These are phyloP conservation scores for Leptodactylus fallax DNA, from an alignment of 2,797 vertebrate species.

Conservation along the genomic window DNA sequence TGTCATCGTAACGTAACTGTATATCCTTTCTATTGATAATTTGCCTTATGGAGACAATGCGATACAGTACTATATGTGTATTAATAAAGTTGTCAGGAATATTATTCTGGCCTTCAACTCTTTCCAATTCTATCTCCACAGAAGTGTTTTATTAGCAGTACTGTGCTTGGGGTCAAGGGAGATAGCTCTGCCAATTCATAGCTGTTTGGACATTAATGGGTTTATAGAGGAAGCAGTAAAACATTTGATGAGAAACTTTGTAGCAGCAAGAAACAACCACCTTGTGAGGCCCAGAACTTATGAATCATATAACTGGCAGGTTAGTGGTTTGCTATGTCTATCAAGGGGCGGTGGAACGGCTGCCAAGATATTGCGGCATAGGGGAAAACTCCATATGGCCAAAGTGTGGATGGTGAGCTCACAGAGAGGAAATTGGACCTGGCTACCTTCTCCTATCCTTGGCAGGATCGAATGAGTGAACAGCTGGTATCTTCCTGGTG, in stretches of 20 bases:
- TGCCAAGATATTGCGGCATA: slow-evolving; percentile 8
- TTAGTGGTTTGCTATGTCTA: slow-evolving; percentile 7
- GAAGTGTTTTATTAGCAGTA: slow-evolving; percentile 40
- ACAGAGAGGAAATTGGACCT: background rate
- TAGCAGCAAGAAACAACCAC: slow-evolving; percentile 22
- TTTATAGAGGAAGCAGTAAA: slow-evolving; percentile 46
- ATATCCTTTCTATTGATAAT: background rate
- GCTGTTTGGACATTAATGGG: slow-evolving; percentile 36
- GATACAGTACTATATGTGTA: background rate
- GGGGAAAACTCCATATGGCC: slow-evolving; percentile 27
- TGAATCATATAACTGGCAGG: slow-evolving; percentile 10
- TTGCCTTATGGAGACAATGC: background rate
- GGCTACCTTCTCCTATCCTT: background rate
- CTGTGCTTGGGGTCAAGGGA: slow-evolving; percentile 32
- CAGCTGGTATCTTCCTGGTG: slow-evolving; percentile 27
- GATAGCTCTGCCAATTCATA: slow-evolving; percentile 20
- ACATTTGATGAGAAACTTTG: slow-evolving; percentile 41
- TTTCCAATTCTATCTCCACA: slow-evolving; percentile 2
- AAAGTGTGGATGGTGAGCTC: background rate
- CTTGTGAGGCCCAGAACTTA: background rate
- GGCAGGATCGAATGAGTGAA: slow-evolving; percentile 8
- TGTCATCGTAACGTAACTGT: background rate
- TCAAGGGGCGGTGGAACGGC: background rate
- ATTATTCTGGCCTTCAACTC: slow-evolving; percentile 20
- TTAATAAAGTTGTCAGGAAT: slow-evolving; percentile 37